Evolutionary conservation across 2,113 vertebrate genomes (phyloP).

Genomic region (Carassius carassius): DNA sequence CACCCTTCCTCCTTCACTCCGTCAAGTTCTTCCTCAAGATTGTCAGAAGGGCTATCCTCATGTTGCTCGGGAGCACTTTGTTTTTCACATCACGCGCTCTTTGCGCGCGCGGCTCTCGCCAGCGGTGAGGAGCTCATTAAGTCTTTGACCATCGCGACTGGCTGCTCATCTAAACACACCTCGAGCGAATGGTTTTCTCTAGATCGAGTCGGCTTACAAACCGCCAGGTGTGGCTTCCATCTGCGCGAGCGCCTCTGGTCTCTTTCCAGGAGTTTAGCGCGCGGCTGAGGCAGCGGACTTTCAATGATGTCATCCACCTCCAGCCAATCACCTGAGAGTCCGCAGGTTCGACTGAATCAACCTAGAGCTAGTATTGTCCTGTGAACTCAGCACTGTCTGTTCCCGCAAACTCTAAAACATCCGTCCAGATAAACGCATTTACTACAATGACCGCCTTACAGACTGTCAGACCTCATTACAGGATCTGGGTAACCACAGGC

Average conservation of each 20-base stretch:
- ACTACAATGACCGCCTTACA: neutral
- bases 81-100: constrained; percentile 28
- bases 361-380: neutral
- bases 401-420: neutral
- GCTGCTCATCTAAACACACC: constrained; percentile 20
- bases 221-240: constrained; percentile 50
- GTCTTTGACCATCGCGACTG: constrained; percentile 25
- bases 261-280: constrained; percentile 48
- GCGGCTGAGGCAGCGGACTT: constrained; percentile 29
- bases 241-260: constrained; percentile 33
- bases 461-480: neutral
- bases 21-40: constrained; percentile 38
- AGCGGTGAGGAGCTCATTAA: neutral
- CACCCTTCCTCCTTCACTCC: constrained; percentile 31
- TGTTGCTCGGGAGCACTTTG: constrained; percentile 32
- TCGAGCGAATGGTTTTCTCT: constrained; percentile 7
- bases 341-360: constrained; percentile 23
- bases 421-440: neutral
- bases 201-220: constrained; percentile 8
- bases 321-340: constrained; percentile 43
- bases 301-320: constrained; percentile 42
- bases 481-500: neutral
- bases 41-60: constrained; percentile 43
- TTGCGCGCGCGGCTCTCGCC: constrained; percentile 8
- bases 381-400: neutral